Conservation (phyloP, 2,113 vertebrate species). For the Tetrax tetrax region DNA sequence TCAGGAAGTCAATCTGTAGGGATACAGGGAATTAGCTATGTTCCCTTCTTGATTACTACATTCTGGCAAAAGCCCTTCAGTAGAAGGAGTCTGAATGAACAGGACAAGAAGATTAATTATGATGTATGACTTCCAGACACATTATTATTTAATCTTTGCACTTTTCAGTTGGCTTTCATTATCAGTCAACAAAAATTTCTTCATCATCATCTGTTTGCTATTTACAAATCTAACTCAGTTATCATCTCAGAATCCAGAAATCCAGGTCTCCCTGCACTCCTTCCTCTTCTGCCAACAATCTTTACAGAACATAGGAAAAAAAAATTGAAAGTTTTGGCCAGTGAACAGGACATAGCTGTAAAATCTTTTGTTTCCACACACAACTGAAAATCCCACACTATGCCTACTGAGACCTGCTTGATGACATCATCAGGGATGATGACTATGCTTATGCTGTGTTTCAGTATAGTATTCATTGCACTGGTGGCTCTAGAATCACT, state of each 20-base stretch:
- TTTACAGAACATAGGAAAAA: not conserved
- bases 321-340: not conserved
- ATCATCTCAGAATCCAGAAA: constrained; percentile 25
- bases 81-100: constrained; percentile 36
- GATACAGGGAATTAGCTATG: not conserved
- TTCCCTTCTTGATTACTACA: constrained; percentile 14
- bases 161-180: constrained; percentile 63
- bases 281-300: not conserved
- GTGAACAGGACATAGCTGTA: not conserved
- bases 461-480: not conserved
- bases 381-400: not conserved
- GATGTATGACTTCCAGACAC: constrained; percentile 44
- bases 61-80: constrained; percentile 25
- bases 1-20: constrained; percentile 4
- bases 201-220: constrained; percentile 60
- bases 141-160: constrained; percentile 69
- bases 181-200: constrained; percentile 36
- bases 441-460: not conserved
- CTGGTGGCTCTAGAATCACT: not conserved
- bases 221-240: constrained; percentile 53
- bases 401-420: not conserved
- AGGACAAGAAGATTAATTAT: constrained; percentile 62
- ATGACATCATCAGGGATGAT: not conserved
- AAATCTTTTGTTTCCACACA: not conserved
- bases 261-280: not conserved